A percentile compares a stretch with the other conserved stretches of the same genome.
phyloP scores from a whole-genome alignment of 2,797 vertebrate species.

The Lepus oiostolus region DNA sequence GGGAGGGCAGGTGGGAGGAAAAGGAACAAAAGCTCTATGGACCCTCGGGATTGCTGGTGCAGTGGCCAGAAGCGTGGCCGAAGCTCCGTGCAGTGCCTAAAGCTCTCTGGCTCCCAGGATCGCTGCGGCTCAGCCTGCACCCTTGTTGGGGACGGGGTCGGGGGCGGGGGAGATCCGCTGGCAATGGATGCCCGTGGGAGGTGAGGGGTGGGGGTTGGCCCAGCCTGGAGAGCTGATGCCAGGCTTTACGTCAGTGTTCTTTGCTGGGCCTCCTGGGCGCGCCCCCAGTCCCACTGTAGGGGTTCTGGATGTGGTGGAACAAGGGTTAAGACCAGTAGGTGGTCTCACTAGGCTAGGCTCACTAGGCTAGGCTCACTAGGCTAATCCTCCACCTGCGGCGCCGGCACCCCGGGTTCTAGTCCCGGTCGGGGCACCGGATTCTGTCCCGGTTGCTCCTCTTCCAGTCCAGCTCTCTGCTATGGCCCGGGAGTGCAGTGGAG shows the following conservation, averaged over 20 bases:
- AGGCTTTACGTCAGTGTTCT: background rate
- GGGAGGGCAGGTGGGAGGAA: background rate
- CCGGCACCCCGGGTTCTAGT: too few species aligned
- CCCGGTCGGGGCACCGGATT: too few species aligned
- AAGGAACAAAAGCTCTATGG: background rate
- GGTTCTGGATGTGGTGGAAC: background rate
- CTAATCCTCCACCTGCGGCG: too few species aligned
- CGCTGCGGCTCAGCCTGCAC: background rate
- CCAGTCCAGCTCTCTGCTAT: too few species aligned
- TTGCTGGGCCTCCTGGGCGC: background rate
- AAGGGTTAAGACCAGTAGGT: background rate
- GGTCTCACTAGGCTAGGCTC: too few species aligned
- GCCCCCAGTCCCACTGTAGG: background rate
- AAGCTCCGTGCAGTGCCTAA: background rate
- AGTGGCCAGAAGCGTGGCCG: background rate
- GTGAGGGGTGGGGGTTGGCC: background rate
- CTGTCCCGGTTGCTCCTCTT: too few species aligned
- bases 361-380: too few species aligned
- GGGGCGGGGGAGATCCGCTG: too few species aligned
- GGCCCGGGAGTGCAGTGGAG: too few species aligned
- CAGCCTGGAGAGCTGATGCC: background rate
- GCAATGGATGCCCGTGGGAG: background rate
- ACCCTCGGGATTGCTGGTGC: background rate
- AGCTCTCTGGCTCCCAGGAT: background rate
- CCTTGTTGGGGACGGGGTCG: background rate